Conservation (phyloP, 1,140 invertebrate species). For the Drepana arcuata region DNA sequence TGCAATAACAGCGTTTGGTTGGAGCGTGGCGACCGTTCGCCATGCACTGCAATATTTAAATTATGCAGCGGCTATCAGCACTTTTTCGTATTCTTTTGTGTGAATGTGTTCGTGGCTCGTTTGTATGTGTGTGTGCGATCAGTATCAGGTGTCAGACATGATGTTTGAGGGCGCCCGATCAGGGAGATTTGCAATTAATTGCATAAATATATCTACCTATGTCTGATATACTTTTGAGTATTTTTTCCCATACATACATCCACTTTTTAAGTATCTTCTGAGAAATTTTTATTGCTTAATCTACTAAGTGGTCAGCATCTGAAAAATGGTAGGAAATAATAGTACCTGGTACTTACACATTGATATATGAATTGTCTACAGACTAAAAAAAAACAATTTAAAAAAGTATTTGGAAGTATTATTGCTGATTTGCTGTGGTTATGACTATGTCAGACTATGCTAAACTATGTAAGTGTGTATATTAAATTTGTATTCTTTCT, state of each 20-base stretch:
- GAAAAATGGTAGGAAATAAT: no score
- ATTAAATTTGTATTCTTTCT: background rate
- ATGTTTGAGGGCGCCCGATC: background rate
- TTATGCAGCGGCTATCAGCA: slow-evolving; percentile 10
- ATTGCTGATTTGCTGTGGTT: no score
- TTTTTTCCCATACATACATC: no score
- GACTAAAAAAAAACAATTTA: no score
- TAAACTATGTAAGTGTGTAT: background rate
- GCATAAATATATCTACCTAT: background rate
- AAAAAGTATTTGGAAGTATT: no score
- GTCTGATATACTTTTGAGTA: no score
- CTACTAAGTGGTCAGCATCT: no score
- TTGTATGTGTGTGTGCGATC: background rate
- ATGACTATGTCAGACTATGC: background rate
- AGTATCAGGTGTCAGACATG: background rate
- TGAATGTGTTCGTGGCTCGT: background rate
- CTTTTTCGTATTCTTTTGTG: slow-evolving; percentile 4
- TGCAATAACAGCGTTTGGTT: slow-evolving; percentile 20
- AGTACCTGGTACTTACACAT: no score
- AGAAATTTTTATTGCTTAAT: no score
- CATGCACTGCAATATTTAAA: slow-evolving; percentile 26
- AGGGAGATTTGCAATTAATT: background rate
- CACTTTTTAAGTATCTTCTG: no score
- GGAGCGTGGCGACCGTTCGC: slow-evolving; percentile 21
- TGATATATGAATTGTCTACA: no score